A percentile compares a stretch with the other conserved stretches of the same genome.
Evolutionary conservation across 2,113 vertebrate genomes (phyloP).

Genomic region (Psittacus erithacus): DNA sequence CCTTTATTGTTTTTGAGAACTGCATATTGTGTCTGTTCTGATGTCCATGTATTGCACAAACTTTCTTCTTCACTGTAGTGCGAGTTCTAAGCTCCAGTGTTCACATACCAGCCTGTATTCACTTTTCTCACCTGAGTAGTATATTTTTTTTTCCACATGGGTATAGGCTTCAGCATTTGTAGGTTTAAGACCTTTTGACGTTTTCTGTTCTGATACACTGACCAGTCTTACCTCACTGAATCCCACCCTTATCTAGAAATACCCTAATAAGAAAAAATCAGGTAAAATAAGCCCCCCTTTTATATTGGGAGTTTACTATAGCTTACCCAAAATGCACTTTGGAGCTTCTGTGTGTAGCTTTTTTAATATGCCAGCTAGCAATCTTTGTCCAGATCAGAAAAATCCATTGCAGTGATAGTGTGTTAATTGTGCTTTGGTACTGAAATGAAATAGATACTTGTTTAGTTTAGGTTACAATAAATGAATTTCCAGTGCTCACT

Average conservation of each 20-base stretch:
- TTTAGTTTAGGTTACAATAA: background rate
- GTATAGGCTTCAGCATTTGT: background rate
- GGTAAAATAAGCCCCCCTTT: background rate
- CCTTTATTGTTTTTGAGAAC: background rate
- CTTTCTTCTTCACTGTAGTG: background rate
- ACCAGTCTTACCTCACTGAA: background rate
- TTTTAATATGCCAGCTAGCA: background rate
- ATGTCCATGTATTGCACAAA: background rate
- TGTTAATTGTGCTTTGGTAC: background rate
- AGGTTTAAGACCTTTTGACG: background rate
- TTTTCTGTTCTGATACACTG: background rate
- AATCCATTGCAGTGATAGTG: background rate
- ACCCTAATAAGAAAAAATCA: background rate
- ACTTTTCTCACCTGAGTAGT: background rate
- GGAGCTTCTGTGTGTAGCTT: background rate
- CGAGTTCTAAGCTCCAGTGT: background rate
- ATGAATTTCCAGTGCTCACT: background rate
- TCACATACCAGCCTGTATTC: background rate
- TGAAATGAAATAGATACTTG: background rate
- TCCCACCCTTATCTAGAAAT: background rate
- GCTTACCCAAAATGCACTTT: background rate
- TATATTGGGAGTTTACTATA: background rate
- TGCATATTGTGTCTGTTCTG: background rate
- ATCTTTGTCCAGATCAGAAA: background rate
- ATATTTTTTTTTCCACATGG: background rate